These are phyloP conservation scores for Nemotelus nigrinus DNA, from an alignment of 2,888 invertebrate species.

Conservation along the genomic window DNA sequence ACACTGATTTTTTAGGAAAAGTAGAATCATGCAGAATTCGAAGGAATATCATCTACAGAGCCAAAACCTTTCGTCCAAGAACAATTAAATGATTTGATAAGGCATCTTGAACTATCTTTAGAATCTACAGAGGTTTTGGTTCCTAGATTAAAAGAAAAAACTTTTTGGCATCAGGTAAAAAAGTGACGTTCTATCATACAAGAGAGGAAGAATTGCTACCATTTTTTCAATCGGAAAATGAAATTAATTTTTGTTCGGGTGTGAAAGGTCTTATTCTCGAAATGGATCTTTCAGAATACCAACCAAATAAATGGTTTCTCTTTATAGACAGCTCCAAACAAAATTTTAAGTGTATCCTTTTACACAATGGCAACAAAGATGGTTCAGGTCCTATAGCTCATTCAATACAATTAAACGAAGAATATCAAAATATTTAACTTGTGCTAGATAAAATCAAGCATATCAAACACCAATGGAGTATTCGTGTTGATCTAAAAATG, in stretches of 20 bases:
- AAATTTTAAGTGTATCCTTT: slow-evolving; percentile 46
- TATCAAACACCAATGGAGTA: slow-evolving; percentile 34
- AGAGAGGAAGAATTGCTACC: slow-evolving; percentile 32
- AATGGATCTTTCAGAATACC: slow-evolving; percentile 42
- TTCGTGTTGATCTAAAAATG: slow-evolving; percentile 41
- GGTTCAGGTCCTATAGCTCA: slow-evolving; percentile 45
- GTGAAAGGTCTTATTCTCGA: slow-evolving; percentile 20
- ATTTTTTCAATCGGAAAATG: slow-evolving; percentile 41
- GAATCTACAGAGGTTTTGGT: slow-evolving; percentile 45
- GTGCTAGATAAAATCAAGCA: slow-evolving; percentile 34
- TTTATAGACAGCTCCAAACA: slow-evolving; percentile 48
- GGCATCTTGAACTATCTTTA: slow-evolving; percentile 43
- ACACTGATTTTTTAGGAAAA: too few species aligned
- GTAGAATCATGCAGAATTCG: not conserved
- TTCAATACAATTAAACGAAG: slow-evolving; percentile 45
- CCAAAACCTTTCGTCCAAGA: slow-evolving; percentile 34
- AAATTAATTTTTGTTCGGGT: slow-evolving; percentile 34
- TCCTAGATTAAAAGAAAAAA: slow-evolving; percentile 45
- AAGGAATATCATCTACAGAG: slow-evolving; percentile 31
- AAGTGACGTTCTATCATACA: slow-evolving; percentile 41
- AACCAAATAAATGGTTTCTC: slow-evolving; percentile 46
- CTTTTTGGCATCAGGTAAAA: slow-evolving; percentile 23
- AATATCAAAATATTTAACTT: slow-evolving; percentile 41
- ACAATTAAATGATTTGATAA: slow-evolving; percentile 45
- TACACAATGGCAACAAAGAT: slow-evolving; percentile 48